A percentile compares a stretch with the other conserved stretches of the same genome.
Evolutionary conservation across 2,797 vertebrate genomes (phyloP).

Genomic region (Spondyliosoma cantharus): DNA sequence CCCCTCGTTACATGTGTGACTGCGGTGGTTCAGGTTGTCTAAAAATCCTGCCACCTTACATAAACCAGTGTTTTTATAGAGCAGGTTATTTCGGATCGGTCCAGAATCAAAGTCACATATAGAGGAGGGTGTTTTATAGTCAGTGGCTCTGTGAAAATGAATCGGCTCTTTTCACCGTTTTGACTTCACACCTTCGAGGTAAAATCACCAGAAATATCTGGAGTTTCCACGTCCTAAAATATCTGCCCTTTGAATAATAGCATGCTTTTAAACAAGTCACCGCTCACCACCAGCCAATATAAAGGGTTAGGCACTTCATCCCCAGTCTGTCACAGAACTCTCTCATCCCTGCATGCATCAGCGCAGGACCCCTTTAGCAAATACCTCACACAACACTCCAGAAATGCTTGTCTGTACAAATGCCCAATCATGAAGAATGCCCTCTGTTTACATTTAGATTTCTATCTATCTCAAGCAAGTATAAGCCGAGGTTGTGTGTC

Average conservation of each 20-base stretch:
- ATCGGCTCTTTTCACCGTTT: slow-evolving; percentile 18
- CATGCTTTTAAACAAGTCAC: slow-evolving; percentile 31
- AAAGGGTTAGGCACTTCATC: neutral
- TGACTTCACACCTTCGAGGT: slow-evolving; percentile 31
- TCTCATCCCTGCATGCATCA: neutral
- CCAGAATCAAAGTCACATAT: slow-evolving; percentile 4
- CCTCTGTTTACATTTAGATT: slow-evolving; percentile 49
- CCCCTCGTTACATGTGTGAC: slow-evolving; percentile 10
- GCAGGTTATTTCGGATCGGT: too few relatives aligned
- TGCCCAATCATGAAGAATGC: slow-evolving; percentile 41
- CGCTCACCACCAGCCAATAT: neutral
- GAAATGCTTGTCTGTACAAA: slow-evolving; percentile 24
- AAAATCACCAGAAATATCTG: slow-evolving; percentile 31
- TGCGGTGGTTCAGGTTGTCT: neutral
- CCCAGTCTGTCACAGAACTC: slow-evolving; percentile 1
- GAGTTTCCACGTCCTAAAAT: slow-evolving; percentile 51
- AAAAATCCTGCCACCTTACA: neutral
- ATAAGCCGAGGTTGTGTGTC: slow-evolving; percentile 5
- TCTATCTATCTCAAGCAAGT: slow-evolving; percentile 42
- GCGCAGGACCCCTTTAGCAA: slow-evolving; percentile 7
- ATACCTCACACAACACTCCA: slow-evolving; percentile 5
- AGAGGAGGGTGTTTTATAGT: slow-evolving; percentile 25
- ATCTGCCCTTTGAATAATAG: slow-evolving; percentile 34
- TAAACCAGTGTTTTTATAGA: slow-evolving; percentile 6
- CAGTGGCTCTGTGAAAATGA: slow-evolving; percentile 34